Conservation (phyloP, 2,113 vertebrate genomes). For the Eira barbara region DNA sequence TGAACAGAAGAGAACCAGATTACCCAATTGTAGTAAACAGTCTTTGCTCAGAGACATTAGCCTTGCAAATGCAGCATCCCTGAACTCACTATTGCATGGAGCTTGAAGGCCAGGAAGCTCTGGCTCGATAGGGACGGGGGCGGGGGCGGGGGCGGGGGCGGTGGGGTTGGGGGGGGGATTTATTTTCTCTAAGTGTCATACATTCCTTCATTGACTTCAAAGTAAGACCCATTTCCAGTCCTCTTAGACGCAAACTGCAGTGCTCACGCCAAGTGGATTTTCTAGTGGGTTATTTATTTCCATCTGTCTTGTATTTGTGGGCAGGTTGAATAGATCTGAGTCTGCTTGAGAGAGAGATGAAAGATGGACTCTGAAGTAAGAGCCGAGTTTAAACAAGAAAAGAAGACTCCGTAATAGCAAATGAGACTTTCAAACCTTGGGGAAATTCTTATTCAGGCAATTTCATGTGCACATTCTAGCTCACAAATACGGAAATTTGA, state of each 20-base stretch:
- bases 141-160: neutral
- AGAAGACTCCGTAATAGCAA: neutral
- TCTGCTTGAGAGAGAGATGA: neutral
- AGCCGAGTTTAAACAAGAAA: neutral
- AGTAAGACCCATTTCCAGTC: conserved; percentile 7
- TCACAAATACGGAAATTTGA: neutral
- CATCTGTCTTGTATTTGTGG: conserved; percentile 39
- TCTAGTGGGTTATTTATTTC: conserved; percentile 44
- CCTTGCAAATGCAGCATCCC: conserved; percentile 6
- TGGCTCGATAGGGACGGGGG: neutral
- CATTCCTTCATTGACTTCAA: neutral
- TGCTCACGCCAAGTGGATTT: conserved; percentile 18
- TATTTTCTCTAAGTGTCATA: conserved; percentile 36
- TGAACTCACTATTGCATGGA: neutral
- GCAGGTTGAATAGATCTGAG: conserved; percentile 1
- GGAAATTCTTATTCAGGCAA: neutral
- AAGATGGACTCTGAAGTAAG: neutral
- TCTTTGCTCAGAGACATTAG: neutral
- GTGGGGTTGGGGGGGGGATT: neutral
- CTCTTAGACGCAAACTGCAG: conserved; percentile 9
- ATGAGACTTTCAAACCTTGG: neutral
- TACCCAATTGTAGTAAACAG: neutral
- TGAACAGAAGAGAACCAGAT: neutral
- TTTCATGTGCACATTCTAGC: neutral
- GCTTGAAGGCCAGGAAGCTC: neutral